Evolutionary conservation across 2,797 vertebrate genomes (phyloP).

Genomic region (Oreonectes daqikongensis): DNA sequence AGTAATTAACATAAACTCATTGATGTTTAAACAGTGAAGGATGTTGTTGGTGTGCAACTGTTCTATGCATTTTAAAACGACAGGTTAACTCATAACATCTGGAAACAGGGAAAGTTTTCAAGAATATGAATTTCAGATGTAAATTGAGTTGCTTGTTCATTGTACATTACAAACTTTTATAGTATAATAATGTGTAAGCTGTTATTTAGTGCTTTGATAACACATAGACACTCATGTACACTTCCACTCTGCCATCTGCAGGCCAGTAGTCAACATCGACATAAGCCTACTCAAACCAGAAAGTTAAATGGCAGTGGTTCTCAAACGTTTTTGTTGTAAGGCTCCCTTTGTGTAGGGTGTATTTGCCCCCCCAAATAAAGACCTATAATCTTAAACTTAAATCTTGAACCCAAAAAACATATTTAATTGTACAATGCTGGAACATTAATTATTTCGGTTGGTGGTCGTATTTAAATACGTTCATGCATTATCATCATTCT

Average conservation of each 20-base stretch:
- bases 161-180: too few relatives aligned
- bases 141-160: too few relatives aligned
- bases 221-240: neutral
- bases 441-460: too few relatives aligned
- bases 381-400: too few relatives aligned
- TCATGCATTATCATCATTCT: too few relatives aligned
- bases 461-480: too few relatives aligned
- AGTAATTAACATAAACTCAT: neutral
- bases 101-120: neutral
- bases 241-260: conserved; percentile 1
- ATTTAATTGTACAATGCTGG: too few relatives aligned
- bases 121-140: neutral
- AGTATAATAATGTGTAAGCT: neutral
- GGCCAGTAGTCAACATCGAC: neutral
- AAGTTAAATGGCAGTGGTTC: too few relatives aligned
- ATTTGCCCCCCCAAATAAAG: too few relatives aligned
- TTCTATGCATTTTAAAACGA: neutral
- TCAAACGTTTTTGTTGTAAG: too few relatives aligned
- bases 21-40: neutral
- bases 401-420: too few relatives aligned
- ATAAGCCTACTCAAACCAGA: neutral
- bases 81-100: neutral
- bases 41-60: neutral
- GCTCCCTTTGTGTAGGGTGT: too few relatives aligned
- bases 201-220: neutral